Evolutionary conservation across 2,888 invertebrate species (phyloP).

Genomic region (Lepidochitona cinerea): DNA sequence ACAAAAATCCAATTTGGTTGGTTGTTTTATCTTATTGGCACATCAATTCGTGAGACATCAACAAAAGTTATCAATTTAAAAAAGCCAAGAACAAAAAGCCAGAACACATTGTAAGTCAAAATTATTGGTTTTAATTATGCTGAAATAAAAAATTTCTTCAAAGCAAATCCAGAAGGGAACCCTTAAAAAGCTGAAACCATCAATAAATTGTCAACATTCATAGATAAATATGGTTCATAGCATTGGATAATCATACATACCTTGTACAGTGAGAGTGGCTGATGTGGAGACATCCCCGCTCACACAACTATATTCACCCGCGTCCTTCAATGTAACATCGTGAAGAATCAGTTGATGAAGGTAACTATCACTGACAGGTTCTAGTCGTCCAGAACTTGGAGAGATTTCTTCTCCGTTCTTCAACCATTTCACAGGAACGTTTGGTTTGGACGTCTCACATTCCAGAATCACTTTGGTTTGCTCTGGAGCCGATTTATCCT

Average conservation of each 20-base stretch:
- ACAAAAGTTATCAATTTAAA: no score
- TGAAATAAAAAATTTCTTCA: background rate
- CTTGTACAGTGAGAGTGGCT: conserved; percentile 32
- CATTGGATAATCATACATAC: conserved; percentile 12
- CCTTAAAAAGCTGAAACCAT: background rate
- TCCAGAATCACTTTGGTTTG: conserved; percentile 57
- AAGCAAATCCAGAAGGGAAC: no score
- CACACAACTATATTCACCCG: conserved; percentile 43
- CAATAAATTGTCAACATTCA: background rate
- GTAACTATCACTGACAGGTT: conserved; percentile 31
- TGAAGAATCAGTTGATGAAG: conserved; percentile 78
- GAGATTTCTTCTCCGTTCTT: conserved; percentile 77
- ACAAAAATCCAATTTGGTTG: no score
- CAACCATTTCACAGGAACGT: conserved; percentile 59
- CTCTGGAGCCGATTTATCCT: conserved; percentile 52
- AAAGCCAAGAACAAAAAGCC: background rate
- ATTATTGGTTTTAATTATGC: background rate
- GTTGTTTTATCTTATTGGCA: no score
- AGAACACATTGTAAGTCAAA: background rate
- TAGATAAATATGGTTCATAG: background rate
- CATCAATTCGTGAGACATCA: no score
- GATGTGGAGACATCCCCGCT: conserved; percentile 39
- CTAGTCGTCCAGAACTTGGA: conserved; percentile 86
- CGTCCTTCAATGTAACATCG: conserved; percentile 73
- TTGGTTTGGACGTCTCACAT: conserved; percentile 60